A percentile compares a stretch with the other conserved stretches of the same genome.
Evolutionary conservation across 2,113 vertebrate species (phyloP).

Genomic region (Cyphomyrus plagiostoma): DNA sequence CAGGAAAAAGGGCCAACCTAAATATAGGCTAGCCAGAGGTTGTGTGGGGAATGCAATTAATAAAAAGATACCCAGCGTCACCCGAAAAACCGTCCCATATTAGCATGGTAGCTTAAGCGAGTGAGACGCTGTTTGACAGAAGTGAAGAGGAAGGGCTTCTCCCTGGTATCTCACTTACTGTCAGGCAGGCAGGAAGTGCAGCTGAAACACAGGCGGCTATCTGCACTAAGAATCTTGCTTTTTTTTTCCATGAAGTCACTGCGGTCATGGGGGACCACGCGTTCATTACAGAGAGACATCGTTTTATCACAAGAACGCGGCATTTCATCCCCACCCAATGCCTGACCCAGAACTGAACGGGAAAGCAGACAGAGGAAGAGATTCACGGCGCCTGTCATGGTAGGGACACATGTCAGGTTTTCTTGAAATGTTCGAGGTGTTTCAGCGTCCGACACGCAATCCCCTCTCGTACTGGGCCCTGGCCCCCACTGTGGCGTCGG

Average conservation of each 20-base stretch:
- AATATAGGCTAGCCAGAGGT: neutral
- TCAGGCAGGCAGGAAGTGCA: constrained; percentile 62
- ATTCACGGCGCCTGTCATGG: neutral
- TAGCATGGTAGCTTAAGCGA: neutral
- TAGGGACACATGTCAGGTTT: neutral
- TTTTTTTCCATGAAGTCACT: constrained; percentile 70
- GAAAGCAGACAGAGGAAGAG: neutral
- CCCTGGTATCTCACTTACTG: constrained; percentile 39
- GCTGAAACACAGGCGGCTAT: constrained; percentile 60
- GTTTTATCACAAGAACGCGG: constrained; percentile 47
- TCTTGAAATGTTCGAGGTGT: neutral
- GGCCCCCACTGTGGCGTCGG: neutral
- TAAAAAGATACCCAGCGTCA: neutral
- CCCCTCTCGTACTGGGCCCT: neutral
- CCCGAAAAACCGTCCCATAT: neutral
- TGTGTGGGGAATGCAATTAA: neutral
- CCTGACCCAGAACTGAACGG: constrained; percentile 29
- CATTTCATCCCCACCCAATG: constrained; percentile 40
- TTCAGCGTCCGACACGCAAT: neutral
- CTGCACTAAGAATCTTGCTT: constrained; percentile 50
- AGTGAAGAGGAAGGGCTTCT: constrained; percentile 46
- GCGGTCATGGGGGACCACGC: constrained; percentile 37
- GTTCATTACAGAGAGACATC: constrained; percentile 52
- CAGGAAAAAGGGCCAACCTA: neutral
- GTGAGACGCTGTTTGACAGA: neutral